Base-by-base conservation (phyloP, 1,140 invertebrate genomes). In the Gryllus bimaculatus region DNA sequence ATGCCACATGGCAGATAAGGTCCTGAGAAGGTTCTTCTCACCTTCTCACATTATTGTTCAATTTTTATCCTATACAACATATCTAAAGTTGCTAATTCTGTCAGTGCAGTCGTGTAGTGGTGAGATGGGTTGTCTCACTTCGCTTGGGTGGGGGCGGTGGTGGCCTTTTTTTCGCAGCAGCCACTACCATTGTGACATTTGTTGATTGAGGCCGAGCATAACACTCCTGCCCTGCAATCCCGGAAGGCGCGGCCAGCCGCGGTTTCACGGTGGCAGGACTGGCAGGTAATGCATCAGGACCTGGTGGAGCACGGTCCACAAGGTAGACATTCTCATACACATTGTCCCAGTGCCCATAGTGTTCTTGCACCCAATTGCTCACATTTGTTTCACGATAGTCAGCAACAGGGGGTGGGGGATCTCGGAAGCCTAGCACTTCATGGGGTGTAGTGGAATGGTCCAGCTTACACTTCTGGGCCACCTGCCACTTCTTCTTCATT, bases 401-500 rank as follows among this genome's bases (percentile, higher is more conserved):
- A 0, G 91, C 89, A 1, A 90, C 85, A 8, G 90, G 85, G 0
- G 88, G 85, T 0, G 92, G 91, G 15, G 91, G 93, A 83, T 94
- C 93, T 47, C 95, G 86, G 83, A 97, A 97, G 1, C 96, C 96
- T 0, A 97, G 88, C 0, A 97, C 95, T 83, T 96, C 94, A 83
- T 96, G 94, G 0, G 95, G 95, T 21, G 94, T 95, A 0, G 94
- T 94, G 13, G 92, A 91, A 20, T 91, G 90, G 84, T 96, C 94
- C 1, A 92, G 84, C 85, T 95, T 95, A 83, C 95, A 96, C 83
- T 96, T 96, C 81, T 97, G 94, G 0, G 95, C 94, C 3, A 96
- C 94, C 84, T 96, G 94, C 95, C 95, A 96, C 83, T 97, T 97
- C 82, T 96, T 96, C 76, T 94, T 90, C 93, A 97, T 96, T 0